Evolutionary conservation across 64 coral and sea anemone species (phyloP).

Genomic region (Orbicella faveolata): DNA sequence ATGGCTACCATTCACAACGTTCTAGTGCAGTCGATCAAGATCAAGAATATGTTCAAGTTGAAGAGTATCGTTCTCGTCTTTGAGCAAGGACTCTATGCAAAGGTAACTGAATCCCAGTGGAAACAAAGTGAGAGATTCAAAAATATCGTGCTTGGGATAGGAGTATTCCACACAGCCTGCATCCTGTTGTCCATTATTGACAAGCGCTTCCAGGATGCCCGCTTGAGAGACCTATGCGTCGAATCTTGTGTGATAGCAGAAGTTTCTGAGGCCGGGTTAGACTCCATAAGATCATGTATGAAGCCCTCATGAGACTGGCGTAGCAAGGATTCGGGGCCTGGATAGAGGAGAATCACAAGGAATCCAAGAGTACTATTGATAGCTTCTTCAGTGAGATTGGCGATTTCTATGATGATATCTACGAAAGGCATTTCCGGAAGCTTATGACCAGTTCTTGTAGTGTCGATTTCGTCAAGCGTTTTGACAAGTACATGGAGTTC

Average conservation of each 20-base stretch:
- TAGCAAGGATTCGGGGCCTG: conserved; percentile 53
- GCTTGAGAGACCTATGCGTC: conserved; percentile 43
- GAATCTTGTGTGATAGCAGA: conserved; percentile 55
- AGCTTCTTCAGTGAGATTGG: conserved; percentile 15
- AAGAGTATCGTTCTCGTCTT: conserved; percentile 31
- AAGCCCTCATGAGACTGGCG: conserved; percentile 56
- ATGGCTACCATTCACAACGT: conserved; percentile 29
- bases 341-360: conserved; percentile 34
- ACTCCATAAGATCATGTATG: too few species aligned
- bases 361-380: neutral
- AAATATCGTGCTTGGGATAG: conserved; percentile 47
- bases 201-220: conserved; percentile 64
- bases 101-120: conserved; percentile 41
- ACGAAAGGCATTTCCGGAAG: conserved; percentile 27
- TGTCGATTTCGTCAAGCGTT: neutral
- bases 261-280: conserved; percentile 24
- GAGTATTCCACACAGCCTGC: conserved; percentile 57
- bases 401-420: conserved; percentile 26
- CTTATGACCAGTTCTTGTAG: conserved; percentile 15
- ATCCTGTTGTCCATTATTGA: conserved; percentile 55
- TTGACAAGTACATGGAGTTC: conserved; percentile 5
- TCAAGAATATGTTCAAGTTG: conserved; percentile 43
- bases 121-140: conserved; percentile 49
- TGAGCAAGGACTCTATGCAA: conserved; percentile 57
- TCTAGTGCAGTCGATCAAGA: conserved; percentile 27